These are phyloP conservation scores for Melanargia galathea DNA, from an alignment of 2,888 invertebrate species.

Conservation along the genomic window DNA sequence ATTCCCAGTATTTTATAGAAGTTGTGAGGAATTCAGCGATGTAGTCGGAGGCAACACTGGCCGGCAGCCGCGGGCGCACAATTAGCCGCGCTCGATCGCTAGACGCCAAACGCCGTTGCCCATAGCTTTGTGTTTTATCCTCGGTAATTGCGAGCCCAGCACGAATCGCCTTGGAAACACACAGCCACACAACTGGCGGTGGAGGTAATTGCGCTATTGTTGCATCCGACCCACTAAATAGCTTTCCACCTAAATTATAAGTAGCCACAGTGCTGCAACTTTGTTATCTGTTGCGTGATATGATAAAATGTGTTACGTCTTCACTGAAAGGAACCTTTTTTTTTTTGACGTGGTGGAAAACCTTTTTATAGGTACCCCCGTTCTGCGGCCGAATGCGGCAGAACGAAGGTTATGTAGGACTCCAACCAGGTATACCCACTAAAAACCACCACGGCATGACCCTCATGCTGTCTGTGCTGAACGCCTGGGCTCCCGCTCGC, in stretches of 20 bases:
- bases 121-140: slow-evolving; percentile 74
- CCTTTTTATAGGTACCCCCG: too few species aligned
- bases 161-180: slow-evolving; percentile 56
- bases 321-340: background rate
- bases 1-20: slow-evolving; percentile 2
- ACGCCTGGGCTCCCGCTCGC: too few species aligned
- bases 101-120: slow-evolving; percentile 58
- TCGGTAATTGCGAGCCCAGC: slow-evolving; percentile 69
- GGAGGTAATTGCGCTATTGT: slow-evolving; percentile 78
- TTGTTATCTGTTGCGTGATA: slow-evolving; percentile 61
- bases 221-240: slow-evolving; percentile 57
- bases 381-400: too few species aligned
- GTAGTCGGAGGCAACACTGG: slow-evolving; percentile 41
- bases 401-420: too few species aligned
- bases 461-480: too few species aligned
- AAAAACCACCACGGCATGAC: too few species aligned
- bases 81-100: slow-evolving; percentile 63
- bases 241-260: slow-evolving; percentile 62
- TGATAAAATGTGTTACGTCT: background rate
- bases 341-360: too few species aligned
- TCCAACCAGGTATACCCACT: too few species aligned
- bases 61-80: slow-evolving; percentile 64
- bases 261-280: slow-evolving; percentile 58
- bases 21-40: slow-evolving; percentile 2
- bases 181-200: slow-evolving; percentile 63